phyloP scores from a whole-genome alignment of 2,113 vertebrate species.

The Malurus melanocephalus region DNA sequence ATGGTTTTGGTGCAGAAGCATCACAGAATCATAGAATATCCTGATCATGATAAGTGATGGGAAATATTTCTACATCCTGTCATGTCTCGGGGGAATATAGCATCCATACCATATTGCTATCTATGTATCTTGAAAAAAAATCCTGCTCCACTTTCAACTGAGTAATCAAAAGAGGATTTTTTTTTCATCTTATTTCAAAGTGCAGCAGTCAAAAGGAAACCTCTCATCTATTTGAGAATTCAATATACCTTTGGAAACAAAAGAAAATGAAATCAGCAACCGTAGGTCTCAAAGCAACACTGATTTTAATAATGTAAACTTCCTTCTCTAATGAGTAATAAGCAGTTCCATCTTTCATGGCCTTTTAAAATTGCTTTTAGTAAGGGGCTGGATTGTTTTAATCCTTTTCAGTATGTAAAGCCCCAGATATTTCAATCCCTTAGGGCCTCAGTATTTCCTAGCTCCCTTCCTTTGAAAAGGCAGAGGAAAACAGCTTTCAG shows the following conservation, averaged over 20 bases:
- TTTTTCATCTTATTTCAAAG: background rate
- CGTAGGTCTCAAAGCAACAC: background rate
- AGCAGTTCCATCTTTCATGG: constrained; percentile 52
- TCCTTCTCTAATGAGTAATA: constrained; percentile 54
- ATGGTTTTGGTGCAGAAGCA: background rate
- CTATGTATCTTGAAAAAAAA: background rate
- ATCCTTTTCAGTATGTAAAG: constrained; percentile 70
- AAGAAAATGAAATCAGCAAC: constrained; percentile 26
- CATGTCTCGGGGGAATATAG: background rate
- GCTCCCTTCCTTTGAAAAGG: constrained; percentile 36
- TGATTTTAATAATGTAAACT: constrained; percentile 60
- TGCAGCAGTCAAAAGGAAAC: background rate
- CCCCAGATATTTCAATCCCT: constrained; percentile 63
- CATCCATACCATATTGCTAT: background rate
- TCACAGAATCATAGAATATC: background rate
- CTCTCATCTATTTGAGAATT: constrained; percentile 31
- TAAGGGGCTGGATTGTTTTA: constrained; percentile 61
- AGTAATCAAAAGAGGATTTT: constrained; percentile 23
- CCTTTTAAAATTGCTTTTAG: constrained; percentile 63
- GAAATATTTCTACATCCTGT: background rate
- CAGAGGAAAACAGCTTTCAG: constrained; percentile 43
- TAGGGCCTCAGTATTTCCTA: constrained; percentile 22
- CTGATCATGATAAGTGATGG: background rate
- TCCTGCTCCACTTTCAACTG: constrained; percentile 4
- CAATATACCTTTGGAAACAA: constrained; percentile 25